Base-by-base conservation (phyloP, 2,888 invertebrate genomes). In the Patella ulyssiponensis region DNA sequence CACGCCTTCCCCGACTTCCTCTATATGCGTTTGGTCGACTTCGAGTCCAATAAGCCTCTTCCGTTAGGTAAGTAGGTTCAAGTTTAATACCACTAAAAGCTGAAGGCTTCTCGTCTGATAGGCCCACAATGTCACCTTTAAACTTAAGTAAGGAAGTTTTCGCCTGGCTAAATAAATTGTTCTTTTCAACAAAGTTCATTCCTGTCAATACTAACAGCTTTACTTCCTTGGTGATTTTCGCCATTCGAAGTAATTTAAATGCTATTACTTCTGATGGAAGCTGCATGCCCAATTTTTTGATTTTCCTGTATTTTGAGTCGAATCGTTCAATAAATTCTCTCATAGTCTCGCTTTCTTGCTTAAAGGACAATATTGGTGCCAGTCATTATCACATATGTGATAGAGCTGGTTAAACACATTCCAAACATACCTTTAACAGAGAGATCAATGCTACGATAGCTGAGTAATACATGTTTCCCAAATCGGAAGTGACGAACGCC, bases 121-220 rank as follows among this genome's bases (percentile, higher is more conserved):
- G 12, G 33, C 14, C 17, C n/a, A 17, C 20, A 33, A 33, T 33
- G 69, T 75, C 53, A 33, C 33, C 69, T 75, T 33, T 75, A 23
- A 75, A 44, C 27, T 75, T 64, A n/a, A 69, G 27, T n/a, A 75
- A 23, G 33, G 75, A 75, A 4, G 17, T 20, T 20, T 33, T 23
- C 17, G 23, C 53, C 17, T 75, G 75, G 12, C 15, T 51, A 75
- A 33, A 69, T 17, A 75, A 27, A 14, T n/a, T 64, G 14, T 69
- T 23, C 33, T 23, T 69, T 12, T 64, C 75, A 33, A 4, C 20
- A 69, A 69, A 75, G 44, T 75, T 51, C n/a, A 75, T 53, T 17
- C 75, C 75, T 69, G 69, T 75, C 20, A 75, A n/a, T 12, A 75
- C 75, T 27, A 75, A 20, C n/a, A 51, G 69, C 51, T 23, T 64